Percentiles rank a stretch among this genome's conserved stretches.
These are phyloP conservation scores for Nebria salina DNA, from an alignment of 2,888 invertebrate species.

Conservation along the genomic window DNA sequence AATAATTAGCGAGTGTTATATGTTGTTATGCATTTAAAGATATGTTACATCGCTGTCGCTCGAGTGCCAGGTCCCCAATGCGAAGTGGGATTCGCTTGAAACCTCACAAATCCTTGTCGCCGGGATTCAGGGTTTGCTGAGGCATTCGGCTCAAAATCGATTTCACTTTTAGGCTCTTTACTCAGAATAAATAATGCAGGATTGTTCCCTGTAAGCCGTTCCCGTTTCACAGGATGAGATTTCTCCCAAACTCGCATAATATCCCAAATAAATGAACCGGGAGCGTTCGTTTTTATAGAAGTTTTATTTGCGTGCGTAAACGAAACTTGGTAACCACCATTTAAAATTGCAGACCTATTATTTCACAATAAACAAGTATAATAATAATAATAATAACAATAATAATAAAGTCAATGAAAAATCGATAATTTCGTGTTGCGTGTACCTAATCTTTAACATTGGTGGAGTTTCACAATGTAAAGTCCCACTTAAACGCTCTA, in stretches of 20 bases:
- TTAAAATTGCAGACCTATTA: constrained; percentile 86
- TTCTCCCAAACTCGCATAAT: constrained; percentile 85
- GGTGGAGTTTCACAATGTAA: constrained; percentile 78
- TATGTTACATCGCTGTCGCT: constrained; percentile 76
- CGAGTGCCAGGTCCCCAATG: constrained; percentile 93
- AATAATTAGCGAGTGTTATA: background rate
- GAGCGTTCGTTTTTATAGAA: constrained; percentile 94
- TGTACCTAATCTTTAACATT: constrained; percentile 73
- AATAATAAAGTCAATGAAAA: constrained; percentile 13
- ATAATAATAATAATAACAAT: too few relatives aligned
- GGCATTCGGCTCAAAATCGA: constrained; percentile 68
- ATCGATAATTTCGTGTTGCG: background rate
- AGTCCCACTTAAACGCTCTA: constrained; percentile 79
- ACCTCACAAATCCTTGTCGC: constrained; percentile 76
- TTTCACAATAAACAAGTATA: too few relatives aligned
- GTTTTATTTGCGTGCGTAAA: constrained; percentile 88
- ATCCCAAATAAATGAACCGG: constrained; percentile 89
- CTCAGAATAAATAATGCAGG: constrained; percentile 68
- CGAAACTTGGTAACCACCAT: constrained; percentile 91
- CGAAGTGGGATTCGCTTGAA: constrained; percentile 86
- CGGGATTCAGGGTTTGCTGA: constrained; percentile 86
- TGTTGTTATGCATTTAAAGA: too few relatives aligned
- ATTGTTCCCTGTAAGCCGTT: constrained; percentile 66
- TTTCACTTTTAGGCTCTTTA: constrained; percentile 62
- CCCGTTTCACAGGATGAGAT: constrained; percentile 72